These are phyloP conservation scores for Hycleus cichorii DNA, from an alignment of 1,140 invertebrate genomes.

Conservation along the genomic window DNA sequence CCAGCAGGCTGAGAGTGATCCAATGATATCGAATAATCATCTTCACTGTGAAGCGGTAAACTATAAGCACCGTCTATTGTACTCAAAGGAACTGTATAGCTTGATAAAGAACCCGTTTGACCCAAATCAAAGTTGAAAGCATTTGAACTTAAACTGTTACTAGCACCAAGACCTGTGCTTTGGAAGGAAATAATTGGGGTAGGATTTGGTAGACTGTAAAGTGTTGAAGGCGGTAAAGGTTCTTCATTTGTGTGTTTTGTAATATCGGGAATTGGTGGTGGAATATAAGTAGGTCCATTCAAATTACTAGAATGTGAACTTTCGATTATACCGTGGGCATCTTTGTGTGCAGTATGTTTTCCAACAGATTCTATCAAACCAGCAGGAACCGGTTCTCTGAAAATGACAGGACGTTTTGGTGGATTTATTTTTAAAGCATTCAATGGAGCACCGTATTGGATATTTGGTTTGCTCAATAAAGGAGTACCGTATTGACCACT, in stretches of 20 bases:
- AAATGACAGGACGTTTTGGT: slow-evolving; percentile 55
- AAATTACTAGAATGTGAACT: slow-evolving; percentile 27
- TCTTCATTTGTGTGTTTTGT: slow-evolving; percentile 30
- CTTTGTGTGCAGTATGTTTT: slow-evolving; percentile 48
- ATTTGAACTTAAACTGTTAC: slow-evolving; percentile 19
- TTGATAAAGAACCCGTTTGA: slow-evolving; percentile 41
- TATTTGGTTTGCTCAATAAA: slow-evolving; percentile 39
- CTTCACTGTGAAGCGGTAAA: slow-evolving; percentile 37
- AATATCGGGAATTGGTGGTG: slow-evolving; percentile 54
- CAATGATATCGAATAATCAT: slow-evolving; percentile 3
- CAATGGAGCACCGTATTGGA: slow-evolving; percentile 45
- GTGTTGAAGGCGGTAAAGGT: slow-evolving; percentile 39
- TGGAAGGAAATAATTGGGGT: slow-evolving; percentile 30
- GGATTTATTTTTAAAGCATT: slow-evolving; percentile 29
- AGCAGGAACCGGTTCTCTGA: slow-evolving; percentile 59
- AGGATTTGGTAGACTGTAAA: slow-evolving; percentile 45
- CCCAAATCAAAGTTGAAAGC: slow-evolving; percentile 24
- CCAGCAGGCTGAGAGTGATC: slow-evolving; percentile 24
- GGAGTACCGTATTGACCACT: slow-evolving; percentile 49
- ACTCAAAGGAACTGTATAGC: slow-evolving; percentile 45
- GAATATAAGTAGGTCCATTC: slow-evolving; percentile 51
- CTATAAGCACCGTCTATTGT: slow-evolving; percentile 45
- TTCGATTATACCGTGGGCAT: slow-evolving; percentile 41
- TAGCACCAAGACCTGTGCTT: slow-evolving; percentile 29
- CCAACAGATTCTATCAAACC: slow-evolving; percentile 57